Evolutionary conservation across 2,888 invertebrate genomes (phyloP), one percentile per base, ranked within the genome.

Genomic region (Atherix ibis): DNA sequence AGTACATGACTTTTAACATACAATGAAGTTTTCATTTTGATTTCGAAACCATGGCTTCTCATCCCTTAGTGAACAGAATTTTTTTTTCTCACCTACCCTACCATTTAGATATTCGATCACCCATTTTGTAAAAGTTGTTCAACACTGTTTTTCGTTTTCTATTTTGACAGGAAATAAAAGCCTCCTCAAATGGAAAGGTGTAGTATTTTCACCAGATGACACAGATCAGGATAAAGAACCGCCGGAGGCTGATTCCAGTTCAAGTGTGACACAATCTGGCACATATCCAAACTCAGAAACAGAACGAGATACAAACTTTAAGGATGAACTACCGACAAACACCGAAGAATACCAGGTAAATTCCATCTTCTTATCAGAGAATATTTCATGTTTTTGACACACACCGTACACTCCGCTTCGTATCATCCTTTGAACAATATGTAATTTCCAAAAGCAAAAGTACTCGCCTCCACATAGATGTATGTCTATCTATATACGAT

Each of bases 101-200:
- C n/a, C n/a, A n/a, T n/a, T n/a, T n/a, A n/a, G n/a, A n/a, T n/a
- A n/a, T n/a, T n/a, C n/a, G n/a, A n/a, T n/a, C n/a, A n/a, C n/a
- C n/a, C n/a, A n/a, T n/a, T n/a, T n/a, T n/a, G n/a, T n/a, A n/a
- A n/a, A n/a, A n/a, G n/a, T n/a, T n/a, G n/a, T n/a, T n/a, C n/a
- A n/a, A n/a, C n/a, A n/a, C n/a, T n/a, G n/a, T n/a, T n/a, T n/a
- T n/a, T n/a, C n/a, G n/a, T n/a, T n/a, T n/a, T n/a, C n/a, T n/a
- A n/a, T n/a, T n/a, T 40, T 35, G 31, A 24, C 35, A 44, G 42
- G 40, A 38, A 43, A 37, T 27, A 40, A 41, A 39, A 42, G 42
- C 37, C 38, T 46, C 29, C 32, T 45, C 19, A 82, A 80, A 63
- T 81, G 82, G 80, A 81, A 81, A 57, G 79, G 76, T 31, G 73